Base-by-base conservation (phyloP, 1,140 invertebrate genomes). In the Trissolcus basalis region DNA sequence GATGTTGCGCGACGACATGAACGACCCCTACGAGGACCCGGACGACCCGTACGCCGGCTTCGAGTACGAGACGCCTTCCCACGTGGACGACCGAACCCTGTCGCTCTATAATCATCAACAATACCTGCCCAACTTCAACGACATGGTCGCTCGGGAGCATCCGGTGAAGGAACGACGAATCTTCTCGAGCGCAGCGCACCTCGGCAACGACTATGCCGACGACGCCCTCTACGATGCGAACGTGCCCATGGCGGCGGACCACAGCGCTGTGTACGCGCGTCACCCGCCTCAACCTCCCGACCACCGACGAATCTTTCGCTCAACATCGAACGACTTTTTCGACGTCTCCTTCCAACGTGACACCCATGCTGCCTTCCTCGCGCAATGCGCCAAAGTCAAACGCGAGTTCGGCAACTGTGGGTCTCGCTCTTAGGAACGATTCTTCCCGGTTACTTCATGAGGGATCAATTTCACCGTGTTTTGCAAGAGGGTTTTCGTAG, bases 21-120 rank as follows among this genome's bases (percentile, higher is more conserved):
- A 47, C 50, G 51, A 75, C 33, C 58, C 63, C 16, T 75, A 67
- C 64, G 49, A 69, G 47, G 69, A 77, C 47, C 51, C 36, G 48
- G 60, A 64, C 59, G 74, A 75, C 39, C 33, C 47, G 13, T 41
- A 67, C 61, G n/a, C 49, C 45, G 65, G 33, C 58, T 76, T 75
- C 48, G 63, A 73, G 56, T 58, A 69, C 58, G 68, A 61, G 44
- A 4, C 58, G 14, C 65, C 86, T 4, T 84, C 83, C 0, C 79
- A 81, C 7, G 79, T 82, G 79, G 73, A 50, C 47, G 59, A 83
- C 39, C 81, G 82, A 4, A 81, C 84, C 44, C 58, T 85, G 45
- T 87, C 87, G 36, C 78, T 87, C 27, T 88, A 87, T 50, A 85
- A 85, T 53, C 86, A 86, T 0, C 86, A 88, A 54, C 86, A 87